Conservation (phyloP, 2,888 invertebrate genomes). For the Drosophila merina region DNA sequence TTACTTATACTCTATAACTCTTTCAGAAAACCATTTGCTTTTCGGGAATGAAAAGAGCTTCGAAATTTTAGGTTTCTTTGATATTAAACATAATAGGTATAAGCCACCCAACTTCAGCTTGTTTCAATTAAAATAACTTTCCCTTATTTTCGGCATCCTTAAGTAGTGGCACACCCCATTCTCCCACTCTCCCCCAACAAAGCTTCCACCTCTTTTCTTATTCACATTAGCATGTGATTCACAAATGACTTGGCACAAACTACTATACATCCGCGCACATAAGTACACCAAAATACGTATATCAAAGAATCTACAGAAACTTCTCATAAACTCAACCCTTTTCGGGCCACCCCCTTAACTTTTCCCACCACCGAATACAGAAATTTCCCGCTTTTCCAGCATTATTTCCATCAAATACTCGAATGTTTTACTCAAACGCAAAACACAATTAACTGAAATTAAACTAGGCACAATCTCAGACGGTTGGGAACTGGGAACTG, state of each 20-base stretch:
- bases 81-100: neutral
- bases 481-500: too few relatives aligned
- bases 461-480: constrained; percentile 63
- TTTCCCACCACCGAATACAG: constrained; percentile 34
- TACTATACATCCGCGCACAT: constrained; percentile 23
- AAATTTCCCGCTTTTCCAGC: constrained; percentile 70
- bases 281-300: constrained; percentile 6
- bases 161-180: constrained; percentile 13
- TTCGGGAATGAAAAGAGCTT: too few relatives aligned
- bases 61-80: neutral
- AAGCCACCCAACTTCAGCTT: neutral
- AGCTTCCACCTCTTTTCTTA: constrained; percentile 10
- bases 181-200: neutral
- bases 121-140: constrained; percentile 2
- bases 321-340: constrained; percentile 40
- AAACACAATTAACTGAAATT: constrained; percentile 79
- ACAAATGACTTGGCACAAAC: constrained; percentile 48
- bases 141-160: constrained; percentile 23
- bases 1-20: neutral
- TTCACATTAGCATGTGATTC: constrained; percentile 38
- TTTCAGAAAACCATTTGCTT: too few relatives aligned
- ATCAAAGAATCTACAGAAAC: constrained; percentile 25
- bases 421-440: constrained; percentile 70
- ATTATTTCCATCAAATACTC: constrained; percentile 74
- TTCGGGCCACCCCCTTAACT: constrained; percentile 26